These are phyloP conservation scores for Oryzias melastigma DNA, from an alignment of 2,113 vertebrate genomes.

Conservation along the genomic window DNA sequence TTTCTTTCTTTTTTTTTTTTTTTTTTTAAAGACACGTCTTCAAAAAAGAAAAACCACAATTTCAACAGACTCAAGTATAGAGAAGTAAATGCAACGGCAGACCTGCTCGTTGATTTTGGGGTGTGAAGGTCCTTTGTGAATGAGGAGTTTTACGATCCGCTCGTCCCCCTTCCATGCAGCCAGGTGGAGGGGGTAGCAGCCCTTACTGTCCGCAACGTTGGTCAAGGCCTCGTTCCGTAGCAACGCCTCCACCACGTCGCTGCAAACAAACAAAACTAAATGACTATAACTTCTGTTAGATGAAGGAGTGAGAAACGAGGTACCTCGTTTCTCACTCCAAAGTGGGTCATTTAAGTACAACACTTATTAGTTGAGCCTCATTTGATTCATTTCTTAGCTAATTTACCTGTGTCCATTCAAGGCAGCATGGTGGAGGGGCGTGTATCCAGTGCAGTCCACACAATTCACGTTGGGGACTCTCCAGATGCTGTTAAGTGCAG, in stretches of 20 bases:
- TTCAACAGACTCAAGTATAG: not conserved
- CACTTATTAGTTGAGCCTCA: too few species aligned
- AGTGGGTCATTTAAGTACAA: too few species aligned
- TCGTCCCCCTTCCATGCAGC: conserved; percentile 98
- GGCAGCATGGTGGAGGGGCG: conserved; percentile 94
- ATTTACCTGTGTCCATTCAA: conserved; percentile 93
- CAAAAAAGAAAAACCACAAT: conserved; percentile 3
- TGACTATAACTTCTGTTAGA: too few species aligned
- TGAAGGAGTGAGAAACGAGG: too few species aligned
- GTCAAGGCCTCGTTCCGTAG: conserved; percentile 93
- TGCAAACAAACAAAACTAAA: conserved; percentile 53
- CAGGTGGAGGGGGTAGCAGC: conserved; percentile 96
- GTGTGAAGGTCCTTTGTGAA: conserved; percentile 94
- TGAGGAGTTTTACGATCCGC: conserved; percentile 91
- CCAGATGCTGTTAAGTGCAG: conserved; percentile 85
- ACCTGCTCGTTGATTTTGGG: conserved; percentile 98
- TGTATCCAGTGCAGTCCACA: conserved; percentile 96
- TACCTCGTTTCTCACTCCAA: too few species aligned
- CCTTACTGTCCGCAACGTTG: conserved; percentile 95
- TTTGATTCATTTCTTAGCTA: conserved; percentile 2
- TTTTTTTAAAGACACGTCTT: not conserved
- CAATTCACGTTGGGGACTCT: conserved; percentile 98
- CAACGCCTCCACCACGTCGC: conserved; percentile 92
- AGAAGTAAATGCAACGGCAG: conserved; percentile 38
- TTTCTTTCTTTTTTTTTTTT: not conserved